Percentiles rank a stretch among this genome's conserved stretches.
Conservation (phyloP, 2,113 vertebrate species). For the Caloenas nicobarica region DNA sequence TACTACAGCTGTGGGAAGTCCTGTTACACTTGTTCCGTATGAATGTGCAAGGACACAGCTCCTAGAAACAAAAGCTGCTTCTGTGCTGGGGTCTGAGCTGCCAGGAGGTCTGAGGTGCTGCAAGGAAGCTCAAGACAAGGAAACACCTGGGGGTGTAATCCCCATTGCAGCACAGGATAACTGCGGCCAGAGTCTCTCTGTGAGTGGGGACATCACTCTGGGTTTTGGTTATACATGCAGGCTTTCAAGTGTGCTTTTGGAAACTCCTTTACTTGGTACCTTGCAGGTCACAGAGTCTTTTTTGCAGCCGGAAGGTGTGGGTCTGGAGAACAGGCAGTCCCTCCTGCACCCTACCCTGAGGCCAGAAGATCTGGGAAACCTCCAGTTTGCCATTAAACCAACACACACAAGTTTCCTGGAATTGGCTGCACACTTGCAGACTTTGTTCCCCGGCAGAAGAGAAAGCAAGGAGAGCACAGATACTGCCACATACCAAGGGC, state of each 20-base stretch:
- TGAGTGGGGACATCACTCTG: accelerated
- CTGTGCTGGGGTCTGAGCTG: background rate
- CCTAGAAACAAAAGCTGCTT: background rate
- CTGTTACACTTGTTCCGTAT: accelerated
- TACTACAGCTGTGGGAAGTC: accelerated
- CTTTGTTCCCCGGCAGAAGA: background rate
- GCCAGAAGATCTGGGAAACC: background rate
- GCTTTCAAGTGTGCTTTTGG: background rate
- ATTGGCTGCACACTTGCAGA: accelerated
- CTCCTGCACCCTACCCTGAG: background rate
- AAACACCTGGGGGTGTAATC: background rate
- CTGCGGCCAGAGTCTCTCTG: background rate
- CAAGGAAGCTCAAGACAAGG: background rate
- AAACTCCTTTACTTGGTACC: background rate
- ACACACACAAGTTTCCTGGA: background rate
- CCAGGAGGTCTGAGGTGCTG: accelerated
- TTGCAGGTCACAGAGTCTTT: background rate
- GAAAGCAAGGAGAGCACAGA: background rate
- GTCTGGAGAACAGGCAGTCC: background rate
- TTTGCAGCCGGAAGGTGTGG: background rate
- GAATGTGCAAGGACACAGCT: accelerated
- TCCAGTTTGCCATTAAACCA: background rate
- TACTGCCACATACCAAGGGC: accelerated
- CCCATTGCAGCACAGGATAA: background rate
- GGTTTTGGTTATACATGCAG: accelerated